Conservation (phyloP, 2,888 invertebrate genomes). For the Agelastica alni region DNA sequence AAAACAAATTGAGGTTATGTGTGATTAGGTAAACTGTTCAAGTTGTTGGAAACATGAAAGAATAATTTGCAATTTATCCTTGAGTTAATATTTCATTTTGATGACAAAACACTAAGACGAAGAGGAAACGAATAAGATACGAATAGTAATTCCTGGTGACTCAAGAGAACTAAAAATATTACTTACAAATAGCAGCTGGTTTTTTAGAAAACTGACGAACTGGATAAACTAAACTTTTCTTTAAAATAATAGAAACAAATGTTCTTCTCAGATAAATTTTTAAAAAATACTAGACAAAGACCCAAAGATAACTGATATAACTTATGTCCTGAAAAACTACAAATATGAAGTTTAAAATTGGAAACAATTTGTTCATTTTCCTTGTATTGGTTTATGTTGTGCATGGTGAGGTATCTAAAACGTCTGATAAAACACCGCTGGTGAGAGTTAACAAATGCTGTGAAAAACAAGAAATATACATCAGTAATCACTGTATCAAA, state of each 20-base stretch:
- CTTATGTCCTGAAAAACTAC: neutral
- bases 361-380: neutral
- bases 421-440: neutral
- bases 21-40: too few species aligned
- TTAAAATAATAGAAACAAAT: constrained; percentile 10
- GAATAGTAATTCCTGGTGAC: neutral
- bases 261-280: neutral
- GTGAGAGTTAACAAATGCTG: constrained; percentile 80
- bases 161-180: neutral
- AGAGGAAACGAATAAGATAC: neutral
- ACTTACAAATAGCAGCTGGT: too few species aligned
- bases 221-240: too few species aligned
- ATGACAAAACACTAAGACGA: constrained; percentile 8
- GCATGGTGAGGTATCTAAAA: constrained; percentile 24
- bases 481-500: constrained; percentile 69
- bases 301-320: neutral
- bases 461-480: constrained; percentile 70
- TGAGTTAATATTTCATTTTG: constrained; percentile 8
- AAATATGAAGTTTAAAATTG: constrained; percentile 7
- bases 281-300: constrained; percentile 4
- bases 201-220: too few species aligned
- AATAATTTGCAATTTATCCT: too few species aligned
- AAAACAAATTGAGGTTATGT: too few species aligned
- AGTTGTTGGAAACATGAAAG: too few species aligned
- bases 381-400: neutral